Evolutionary conservation across 1,140 invertebrate species (phyloP).

Genomic region (Doryteuthis pealeii): DNA sequence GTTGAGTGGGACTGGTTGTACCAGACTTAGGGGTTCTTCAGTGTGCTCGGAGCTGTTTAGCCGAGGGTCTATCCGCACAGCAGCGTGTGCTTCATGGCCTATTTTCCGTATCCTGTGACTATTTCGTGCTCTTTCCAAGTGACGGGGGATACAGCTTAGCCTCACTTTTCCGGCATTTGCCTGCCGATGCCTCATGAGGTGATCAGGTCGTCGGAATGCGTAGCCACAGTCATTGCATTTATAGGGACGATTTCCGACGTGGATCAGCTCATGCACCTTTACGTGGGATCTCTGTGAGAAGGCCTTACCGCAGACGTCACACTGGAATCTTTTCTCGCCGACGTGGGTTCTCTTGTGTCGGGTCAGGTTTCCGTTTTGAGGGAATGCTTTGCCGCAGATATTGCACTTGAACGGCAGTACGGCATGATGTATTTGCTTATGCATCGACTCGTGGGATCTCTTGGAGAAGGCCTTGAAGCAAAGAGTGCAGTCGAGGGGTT

Average conservation of each 20-base stretch:
- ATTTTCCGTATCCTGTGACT: too few relatives aligned
- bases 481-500: background rate
- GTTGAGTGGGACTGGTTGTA: too few relatives aligned
- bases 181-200: background rate
- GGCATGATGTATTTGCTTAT: background rate
- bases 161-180: background rate
- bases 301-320: background rate
- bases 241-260: background rate
- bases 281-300: background rate
- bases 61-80: too few relatives aligned
- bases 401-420: background rate
- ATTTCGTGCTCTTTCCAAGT: too few relatives aligned
- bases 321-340: conserved; percentile 31
- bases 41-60: too few relatives aligned
- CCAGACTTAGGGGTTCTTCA: too few relatives aligned
- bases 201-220: background rate
- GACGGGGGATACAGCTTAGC: background rate
- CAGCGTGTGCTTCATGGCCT: too few relatives aligned
- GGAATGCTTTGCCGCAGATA: background rate
- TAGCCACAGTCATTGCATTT: conserved; percentile 49
- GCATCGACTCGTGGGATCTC: background rate
- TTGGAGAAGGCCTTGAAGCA: background rate
- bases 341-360: conserved; percentile 20
- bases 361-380: background rate
- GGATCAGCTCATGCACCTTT: background rate